Evolutionary conservation across 2,888 invertebrate genomes (phyloP).

Genomic region (Teleiodes luculella): DNA sequence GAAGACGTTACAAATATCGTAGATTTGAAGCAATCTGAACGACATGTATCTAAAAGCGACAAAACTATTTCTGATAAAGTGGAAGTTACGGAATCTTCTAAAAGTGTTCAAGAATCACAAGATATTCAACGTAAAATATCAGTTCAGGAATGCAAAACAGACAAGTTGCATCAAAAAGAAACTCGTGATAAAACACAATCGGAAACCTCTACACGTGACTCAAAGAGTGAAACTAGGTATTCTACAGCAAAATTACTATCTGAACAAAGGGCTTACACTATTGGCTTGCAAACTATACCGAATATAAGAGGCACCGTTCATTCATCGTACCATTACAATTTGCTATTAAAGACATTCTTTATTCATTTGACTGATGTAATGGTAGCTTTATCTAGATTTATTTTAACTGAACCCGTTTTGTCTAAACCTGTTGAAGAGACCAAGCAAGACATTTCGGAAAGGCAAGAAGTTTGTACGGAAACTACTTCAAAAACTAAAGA

Average conservation of each 20-base stretch:
- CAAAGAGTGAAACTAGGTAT: conserved; percentile 14
- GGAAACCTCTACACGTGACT: background rate
- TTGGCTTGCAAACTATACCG: conserved; percentile 63
- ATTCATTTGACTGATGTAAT: conserved; percentile 70
- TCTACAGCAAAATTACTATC: conserved; percentile 34
- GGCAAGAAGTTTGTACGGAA: background rate
- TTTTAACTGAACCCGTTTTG: conserved; percentile 49
- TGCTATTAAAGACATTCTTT: conserved; percentile 65
- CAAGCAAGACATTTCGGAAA: background rate
- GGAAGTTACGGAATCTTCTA: conserved; percentile 14
- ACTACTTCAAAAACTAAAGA: conserved; percentile 1
- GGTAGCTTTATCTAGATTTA: conserved; percentile 63
- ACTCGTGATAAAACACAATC: background rate
- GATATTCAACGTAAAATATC: background rate
- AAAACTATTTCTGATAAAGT: background rate
- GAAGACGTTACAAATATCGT: conserved; percentile 18
- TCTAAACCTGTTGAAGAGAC: conserved; percentile 19
- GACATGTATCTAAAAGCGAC: background rate
- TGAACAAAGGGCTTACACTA: conserved; percentile 50
- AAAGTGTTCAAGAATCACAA: conserved; percentile 21
- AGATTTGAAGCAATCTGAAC: conserved; percentile 23
- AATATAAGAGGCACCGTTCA: conserved; percentile 53
- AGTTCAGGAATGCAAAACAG: background rate
- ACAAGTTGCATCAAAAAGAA: background rate
- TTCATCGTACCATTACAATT: conserved; percentile 53